These are phyloP conservation scores for Mustela lutreola DNA, from an alignment of 2,113 vertebrate genomes.

Conservation along the genomic window DNA sequence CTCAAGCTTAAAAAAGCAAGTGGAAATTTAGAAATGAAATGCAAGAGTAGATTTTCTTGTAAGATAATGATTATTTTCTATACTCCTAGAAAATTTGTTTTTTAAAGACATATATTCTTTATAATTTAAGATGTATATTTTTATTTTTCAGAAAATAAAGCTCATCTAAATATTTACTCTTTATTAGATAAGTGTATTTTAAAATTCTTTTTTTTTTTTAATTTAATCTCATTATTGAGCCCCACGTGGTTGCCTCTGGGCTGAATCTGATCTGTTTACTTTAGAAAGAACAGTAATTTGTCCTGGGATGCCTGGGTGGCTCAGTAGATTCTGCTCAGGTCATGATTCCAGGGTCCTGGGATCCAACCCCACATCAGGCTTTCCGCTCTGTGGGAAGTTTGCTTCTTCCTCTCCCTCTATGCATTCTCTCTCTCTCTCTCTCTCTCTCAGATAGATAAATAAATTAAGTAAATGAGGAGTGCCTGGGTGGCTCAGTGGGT, in stretches of 20 bases:
- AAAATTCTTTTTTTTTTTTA: no score
- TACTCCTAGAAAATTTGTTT: not conserved
- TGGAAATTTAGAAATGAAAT: not conserved
- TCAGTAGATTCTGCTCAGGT: no score
- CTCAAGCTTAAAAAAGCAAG: slow-evolving; percentile 19
- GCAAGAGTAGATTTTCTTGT: not conserved
- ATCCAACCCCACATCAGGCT: no score
- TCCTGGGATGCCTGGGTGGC: no score
- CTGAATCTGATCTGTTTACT: not conserved
- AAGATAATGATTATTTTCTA: slow-evolving; percentile 4
- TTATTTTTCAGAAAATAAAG: not conserved
- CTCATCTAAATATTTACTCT: not conserved
- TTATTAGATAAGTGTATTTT: not conserved
- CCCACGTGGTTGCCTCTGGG: not conserved
- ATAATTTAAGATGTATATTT: not conserved
- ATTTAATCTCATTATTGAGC: not conserved
- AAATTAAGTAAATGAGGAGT: no score
- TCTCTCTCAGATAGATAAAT: no score
- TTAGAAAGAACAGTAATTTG: no score
- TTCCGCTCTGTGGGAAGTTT: no score
- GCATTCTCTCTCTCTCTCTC: no score
- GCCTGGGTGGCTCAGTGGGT: no score
- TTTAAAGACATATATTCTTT: slow-evolving; percentile 20
- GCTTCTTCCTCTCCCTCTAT: no score
- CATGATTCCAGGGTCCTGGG: no score